A percentile compares a stretch with the other conserved stretches of the same genome.
Conservation (phyloP, 2,888 invertebrate genomes). For the Minunthozetes semirufus region DNA sequence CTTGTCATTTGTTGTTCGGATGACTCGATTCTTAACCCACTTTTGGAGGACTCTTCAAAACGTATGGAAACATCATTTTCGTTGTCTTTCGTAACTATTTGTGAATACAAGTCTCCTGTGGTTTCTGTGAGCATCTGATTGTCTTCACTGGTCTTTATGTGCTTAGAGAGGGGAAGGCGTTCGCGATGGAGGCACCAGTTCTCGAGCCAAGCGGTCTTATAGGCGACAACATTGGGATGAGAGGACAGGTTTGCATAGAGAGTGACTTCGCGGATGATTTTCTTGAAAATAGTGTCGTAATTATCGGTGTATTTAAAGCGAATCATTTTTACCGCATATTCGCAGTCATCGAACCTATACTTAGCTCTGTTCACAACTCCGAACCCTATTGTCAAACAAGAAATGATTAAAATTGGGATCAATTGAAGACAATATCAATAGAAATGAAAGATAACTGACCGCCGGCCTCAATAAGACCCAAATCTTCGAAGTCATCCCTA, state of each 20-base stretch:
- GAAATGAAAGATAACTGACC: not conserved
- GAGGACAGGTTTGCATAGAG: slow-evolving; percentile 65
- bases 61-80: slow-evolving; percentile 16
- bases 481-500: not conserved
- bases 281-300: slow-evolving; percentile 45
- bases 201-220: slow-evolving; percentile 76
- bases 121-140: not conserved
- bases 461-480: slow-evolving; percentile 14
- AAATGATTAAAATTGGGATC: not conserved
- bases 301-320: slow-evolving; percentile 46
- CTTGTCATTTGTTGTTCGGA: not conserved
- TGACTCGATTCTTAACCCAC: slow-evolving; percentile 1
- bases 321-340: slow-evolving; percentile 73
- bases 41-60: slow-evolving; percentile 21
- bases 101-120: not conserved
- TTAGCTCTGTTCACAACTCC: slow-evolving; percentile 67
- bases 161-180: slow-evolving; percentile 17
- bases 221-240: slow-evolving; percentile 71
- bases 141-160: not conserved
- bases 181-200: slow-evolving; percentile 27
- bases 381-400: slow-evolving; percentile 54
- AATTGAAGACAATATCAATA: not conserved
- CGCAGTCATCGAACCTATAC: slow-evolving; percentile 65
- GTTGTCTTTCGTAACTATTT: not conserved
- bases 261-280: slow-evolving; percentile 64